Evolutionary conservation across 2,113 vertebrate species (phyloP).

Genomic region (Solea solea): DNA sequence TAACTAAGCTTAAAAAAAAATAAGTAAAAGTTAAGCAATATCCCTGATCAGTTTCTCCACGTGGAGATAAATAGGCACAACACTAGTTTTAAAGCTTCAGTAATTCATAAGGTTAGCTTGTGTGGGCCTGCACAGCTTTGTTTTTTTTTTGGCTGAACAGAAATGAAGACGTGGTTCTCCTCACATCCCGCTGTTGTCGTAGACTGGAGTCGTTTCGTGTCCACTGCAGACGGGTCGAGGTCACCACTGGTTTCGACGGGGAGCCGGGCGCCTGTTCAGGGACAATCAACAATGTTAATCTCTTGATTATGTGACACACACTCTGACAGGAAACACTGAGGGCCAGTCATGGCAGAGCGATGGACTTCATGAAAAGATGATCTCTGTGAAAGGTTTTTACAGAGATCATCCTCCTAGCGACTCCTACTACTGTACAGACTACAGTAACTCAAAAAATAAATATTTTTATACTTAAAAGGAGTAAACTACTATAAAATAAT

Average conservation of each 20-base stretch:
- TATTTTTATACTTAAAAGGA: too few relatives aligned
- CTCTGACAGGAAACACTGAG: conserved; percentile 6
- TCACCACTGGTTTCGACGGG: conserved; percentile 80
- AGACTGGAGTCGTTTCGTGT: conserved; percentile 17
- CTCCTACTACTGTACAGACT: background rate
- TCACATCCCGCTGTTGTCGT: conserved; percentile 14
- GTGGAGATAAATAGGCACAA: conserved; percentile 2
- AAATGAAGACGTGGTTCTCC: conserved; percentile 12
- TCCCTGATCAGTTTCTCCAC: conserved; percentile 21
- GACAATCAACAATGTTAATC: conserved; percentile 75
- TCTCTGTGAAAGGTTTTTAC: background rate
- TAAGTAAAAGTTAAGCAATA: background rate
- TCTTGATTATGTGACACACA: conserved; percentile 6
- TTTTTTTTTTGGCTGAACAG: background rate
- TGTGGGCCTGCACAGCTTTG: background rate
- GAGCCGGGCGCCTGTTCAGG: conserved; percentile 82
- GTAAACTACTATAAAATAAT: too few relatives aligned
- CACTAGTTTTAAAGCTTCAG: background rate
- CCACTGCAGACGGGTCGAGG: conserved; percentile 25
- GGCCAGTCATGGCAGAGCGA: background rate
- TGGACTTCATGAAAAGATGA: background rate
- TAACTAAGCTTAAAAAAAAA: background rate
- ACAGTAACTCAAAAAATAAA: too few relatives aligned
- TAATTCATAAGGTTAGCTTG: background rate
- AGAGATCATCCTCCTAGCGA: background rate